These are phyloP conservation scores for Ivindomyrus marchei DNA, from an alignment of 2,113 vertebrate genomes.

Conservation along the genomic window DNA sequence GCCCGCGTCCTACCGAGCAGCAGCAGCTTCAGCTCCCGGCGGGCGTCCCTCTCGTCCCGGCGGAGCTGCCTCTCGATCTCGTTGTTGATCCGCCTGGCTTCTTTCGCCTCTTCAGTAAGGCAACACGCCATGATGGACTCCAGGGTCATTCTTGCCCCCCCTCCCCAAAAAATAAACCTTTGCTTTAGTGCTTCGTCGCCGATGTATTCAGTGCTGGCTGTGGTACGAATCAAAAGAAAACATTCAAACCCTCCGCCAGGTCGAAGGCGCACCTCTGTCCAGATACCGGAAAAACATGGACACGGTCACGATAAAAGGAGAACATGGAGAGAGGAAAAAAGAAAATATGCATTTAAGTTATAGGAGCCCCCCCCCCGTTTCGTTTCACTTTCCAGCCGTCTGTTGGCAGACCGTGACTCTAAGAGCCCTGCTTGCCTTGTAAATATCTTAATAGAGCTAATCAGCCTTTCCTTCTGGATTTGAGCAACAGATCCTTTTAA, in stretches of 20 bases:
- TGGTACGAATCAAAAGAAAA: slow-evolving; percentile 20
- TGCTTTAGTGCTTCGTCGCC: slow-evolving; percentile 29
- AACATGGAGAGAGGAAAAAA: slow-evolving; percentile 26
- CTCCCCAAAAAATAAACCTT: not conserved
- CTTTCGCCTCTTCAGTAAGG: slow-evolving; percentile 76
- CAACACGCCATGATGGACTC: slow-evolving; percentile 82
- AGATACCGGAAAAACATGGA: slow-evolving; percentile 39
- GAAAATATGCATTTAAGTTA: slow-evolving; percentile 37
- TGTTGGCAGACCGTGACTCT: slow-evolving; percentile 23
- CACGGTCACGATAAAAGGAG: slow-evolving; percentile 31
- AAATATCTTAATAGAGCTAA: slow-evolving; percentile 40
- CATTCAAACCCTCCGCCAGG: slow-evolving; percentile 25
- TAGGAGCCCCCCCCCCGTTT: slow-evolving; percentile 21
- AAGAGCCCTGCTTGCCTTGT: slow-evolving; percentile 21
- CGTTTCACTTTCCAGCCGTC: slow-evolving; percentile 32
- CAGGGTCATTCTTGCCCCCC: slow-evolving; percentile 63
- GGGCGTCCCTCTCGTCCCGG: slow-evolving; percentile 70
- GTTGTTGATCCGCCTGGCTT: slow-evolving; percentile 72
- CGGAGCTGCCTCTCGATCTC: slow-evolving; percentile 73
- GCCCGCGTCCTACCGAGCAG: slow-evolving; percentile 57
- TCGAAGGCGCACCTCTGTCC: slow-evolving; percentile 13
- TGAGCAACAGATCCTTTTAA: slow-evolving; percentile 57
- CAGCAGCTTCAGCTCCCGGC: slow-evolving; percentile 70
- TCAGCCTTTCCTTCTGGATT: slow-evolving; percentile 43
- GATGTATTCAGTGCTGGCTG: slow-evolving; percentile 28